Conservation (phyloP, 2,113 vertebrate genomes). For the Onychostruthus taczanowskii region DNA sequence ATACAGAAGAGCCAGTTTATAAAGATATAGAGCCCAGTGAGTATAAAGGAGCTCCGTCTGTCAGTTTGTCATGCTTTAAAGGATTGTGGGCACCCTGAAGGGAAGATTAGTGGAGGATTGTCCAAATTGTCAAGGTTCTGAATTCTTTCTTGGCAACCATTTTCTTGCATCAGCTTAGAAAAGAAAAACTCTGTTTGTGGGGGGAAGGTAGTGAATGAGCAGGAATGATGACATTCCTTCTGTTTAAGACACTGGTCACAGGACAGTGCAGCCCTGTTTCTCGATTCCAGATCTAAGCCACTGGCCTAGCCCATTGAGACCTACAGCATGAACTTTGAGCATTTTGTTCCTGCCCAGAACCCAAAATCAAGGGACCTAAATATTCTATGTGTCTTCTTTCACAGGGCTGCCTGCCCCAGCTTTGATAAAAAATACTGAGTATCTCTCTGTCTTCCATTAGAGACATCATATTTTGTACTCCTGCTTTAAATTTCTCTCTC, state of each 20-base stretch:
- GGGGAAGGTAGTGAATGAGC: background rate
- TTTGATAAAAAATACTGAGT: background rate
- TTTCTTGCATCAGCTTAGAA: background rate
- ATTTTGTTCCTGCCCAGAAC: background rate
- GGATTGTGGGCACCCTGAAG: slow-evolving; percentile 63
- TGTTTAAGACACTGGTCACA: accelerated
- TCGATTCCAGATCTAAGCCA: background rate
- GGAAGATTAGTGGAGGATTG: slow-evolving; percentile 55
- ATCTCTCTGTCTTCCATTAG: background rate
- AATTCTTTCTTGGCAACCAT: slow-evolving; percentile 25
- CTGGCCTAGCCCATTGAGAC: background rate
- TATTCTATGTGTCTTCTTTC: background rate
- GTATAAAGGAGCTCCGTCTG: slow-evolving; percentile 25
- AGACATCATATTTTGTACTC: background rate
- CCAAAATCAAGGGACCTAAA: background rate
- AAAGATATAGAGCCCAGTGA: slow-evolving; percentile 8
- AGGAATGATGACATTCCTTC: background rate
- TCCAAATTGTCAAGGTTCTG: slow-evolving; percentile 10
- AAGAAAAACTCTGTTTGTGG: background rate
- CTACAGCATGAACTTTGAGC: background rate
- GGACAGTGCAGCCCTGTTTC: background rate
- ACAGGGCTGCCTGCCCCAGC: background rate
- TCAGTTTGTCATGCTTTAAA: slow-evolving; percentile 62
- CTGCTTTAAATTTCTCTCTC: background rate
- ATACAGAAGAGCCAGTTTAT: slow-evolving; percentile 25